A percentile compares a stretch with the other conserved stretches of the same genome.
Evolutionary conservation across 2,797 vertebrate species (phyloP).

Genomic region (Cyclopterus lumpus): DNA sequence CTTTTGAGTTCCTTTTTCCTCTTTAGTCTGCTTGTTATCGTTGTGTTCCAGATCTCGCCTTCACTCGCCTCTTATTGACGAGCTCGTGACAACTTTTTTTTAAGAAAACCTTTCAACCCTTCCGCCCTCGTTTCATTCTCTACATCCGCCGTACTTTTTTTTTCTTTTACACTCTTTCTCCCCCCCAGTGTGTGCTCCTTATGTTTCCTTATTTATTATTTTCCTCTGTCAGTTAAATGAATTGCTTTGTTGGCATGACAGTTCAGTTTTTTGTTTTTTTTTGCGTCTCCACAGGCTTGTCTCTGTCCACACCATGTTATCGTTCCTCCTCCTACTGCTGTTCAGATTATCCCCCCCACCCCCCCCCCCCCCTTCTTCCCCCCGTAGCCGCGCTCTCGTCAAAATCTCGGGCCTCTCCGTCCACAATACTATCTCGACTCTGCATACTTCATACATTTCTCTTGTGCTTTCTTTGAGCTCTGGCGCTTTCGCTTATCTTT

Average conservation of each 20-base stretch:
- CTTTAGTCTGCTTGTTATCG: conserved; percentile 52
- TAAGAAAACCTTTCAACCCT: conserved; percentile 44
- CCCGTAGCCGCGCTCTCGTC: conserved; percentile 29
- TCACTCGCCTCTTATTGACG: conserved; percentile 56
- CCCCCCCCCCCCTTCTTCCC: background rate
- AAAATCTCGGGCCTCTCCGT: conserved; percentile 44
- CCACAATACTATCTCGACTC: conserved; percentile 61
- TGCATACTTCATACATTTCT: conserved; percentile 56
- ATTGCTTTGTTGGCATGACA: conserved; percentile 44
- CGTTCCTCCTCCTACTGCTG: conserved; percentile 1
- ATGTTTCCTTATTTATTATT: background rate
- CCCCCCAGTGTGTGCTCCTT: conserved; percentile 8
- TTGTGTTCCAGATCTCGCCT: conserved; percentile 59
- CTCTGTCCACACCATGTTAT: conserved; percentile 33
- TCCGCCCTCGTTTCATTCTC: conserved; percentile 1
- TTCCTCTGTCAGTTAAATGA: conserved; percentile 39
- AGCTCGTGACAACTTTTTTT: conserved; percentile 52
- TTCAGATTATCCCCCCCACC: background rate
- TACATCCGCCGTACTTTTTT: background rate
- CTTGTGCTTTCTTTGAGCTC: conserved; percentile 42
- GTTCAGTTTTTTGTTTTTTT: conserved; percentile 48
- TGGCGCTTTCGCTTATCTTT: conserved; percentile 55
- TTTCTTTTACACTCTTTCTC: background rate
- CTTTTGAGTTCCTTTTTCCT: conserved; percentile 32
- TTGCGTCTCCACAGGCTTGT: conserved; percentile 33